A percentile compares a stretch with the other conserved stretches of the same genome.
Evolutionary conservation across 2,797 vertebrate species (phyloP).

Genomic region (Amblyraja radiata): DNA sequence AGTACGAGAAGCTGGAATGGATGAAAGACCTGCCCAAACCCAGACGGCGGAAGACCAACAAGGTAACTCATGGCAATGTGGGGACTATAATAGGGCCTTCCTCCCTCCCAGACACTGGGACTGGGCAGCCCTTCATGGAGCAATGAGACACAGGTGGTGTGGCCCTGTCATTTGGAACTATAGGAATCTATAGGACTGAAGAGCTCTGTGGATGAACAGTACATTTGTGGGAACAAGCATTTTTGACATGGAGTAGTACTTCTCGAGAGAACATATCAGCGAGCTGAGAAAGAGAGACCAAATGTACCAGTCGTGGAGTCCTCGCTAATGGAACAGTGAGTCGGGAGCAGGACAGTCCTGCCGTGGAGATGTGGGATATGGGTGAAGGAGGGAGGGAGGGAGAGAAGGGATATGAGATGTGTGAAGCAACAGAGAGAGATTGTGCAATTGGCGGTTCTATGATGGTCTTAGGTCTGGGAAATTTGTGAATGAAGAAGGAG

Average conservation of each 20-base stretch:
- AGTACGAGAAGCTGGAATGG: slow-evolving; percentile 94
- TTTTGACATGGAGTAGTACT: background rate
- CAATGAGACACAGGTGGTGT: background rate
- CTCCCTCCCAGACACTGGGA: background rate
- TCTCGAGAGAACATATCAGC: too few species aligned
- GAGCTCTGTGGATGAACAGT: background rate
- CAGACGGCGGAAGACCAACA: slow-evolving; percentile 67
- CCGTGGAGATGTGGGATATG: background rate
- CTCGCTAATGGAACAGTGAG: background rate
- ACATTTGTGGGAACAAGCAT: background rate
- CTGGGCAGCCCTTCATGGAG: background rate
- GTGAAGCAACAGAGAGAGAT: background rate
- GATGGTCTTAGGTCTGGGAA: too few species aligned
- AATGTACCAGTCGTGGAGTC: too few species aligned
- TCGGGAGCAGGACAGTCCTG: too few species aligned
- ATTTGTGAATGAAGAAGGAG: too few species aligned
- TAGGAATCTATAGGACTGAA: background rate
- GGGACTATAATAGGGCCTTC: background rate
- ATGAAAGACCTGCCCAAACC: slow-evolving; percentile 75
- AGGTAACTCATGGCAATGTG: slow-evolving; percentile 55
- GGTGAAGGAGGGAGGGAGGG: background rate
- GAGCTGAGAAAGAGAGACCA: background rate
- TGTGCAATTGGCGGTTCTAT: background rate
- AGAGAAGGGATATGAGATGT: background rate
- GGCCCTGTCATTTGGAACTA: too few species aligned